Conservation (phyloP, 2,888 invertebrate species). For the Coremacera marginata region DNA sequence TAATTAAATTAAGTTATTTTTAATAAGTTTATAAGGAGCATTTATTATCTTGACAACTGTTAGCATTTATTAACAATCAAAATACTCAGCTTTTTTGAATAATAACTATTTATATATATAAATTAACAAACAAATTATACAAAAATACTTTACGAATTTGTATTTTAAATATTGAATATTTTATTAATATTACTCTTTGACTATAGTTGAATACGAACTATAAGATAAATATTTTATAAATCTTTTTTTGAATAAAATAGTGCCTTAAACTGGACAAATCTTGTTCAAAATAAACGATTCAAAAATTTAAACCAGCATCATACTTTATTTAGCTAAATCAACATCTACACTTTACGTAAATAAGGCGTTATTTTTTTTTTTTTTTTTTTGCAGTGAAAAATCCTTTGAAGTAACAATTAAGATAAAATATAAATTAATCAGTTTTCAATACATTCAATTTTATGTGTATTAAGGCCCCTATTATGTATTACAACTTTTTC, state of each 20-base stretch:
- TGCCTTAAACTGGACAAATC: conserved; percentile 12
- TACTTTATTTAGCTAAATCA: background rate
- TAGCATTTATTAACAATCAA: conserved; percentile 8
- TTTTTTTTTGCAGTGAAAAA: background rate
- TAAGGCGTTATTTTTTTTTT: background rate
- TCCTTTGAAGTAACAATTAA: no score
- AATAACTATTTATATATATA: background rate
- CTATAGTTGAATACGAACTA: background rate
- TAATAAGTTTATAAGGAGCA: background rate
- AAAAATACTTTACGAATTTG: background rate
- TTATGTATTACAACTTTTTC: no score
- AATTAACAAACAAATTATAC: background rate
- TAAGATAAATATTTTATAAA: background rate
- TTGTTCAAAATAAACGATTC: background rate
- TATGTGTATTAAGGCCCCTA: no score
- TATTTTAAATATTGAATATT: background rate
- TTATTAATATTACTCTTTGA: background rate
- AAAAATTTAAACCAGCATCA: background rate
- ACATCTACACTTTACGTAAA: background rate
- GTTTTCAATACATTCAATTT: no score
- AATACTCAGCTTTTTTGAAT: conserved; percentile 15
- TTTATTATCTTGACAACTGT: conserved; percentile 5
- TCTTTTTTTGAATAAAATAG: background rate
- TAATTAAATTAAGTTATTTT: background rate
- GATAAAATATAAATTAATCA: no score